Evolutionary conservation across 2,888 invertebrate genomes (phyloP), one percentile per base, ranked within the genome.

Genomic region (Hyposoter dolosus): DNA sequence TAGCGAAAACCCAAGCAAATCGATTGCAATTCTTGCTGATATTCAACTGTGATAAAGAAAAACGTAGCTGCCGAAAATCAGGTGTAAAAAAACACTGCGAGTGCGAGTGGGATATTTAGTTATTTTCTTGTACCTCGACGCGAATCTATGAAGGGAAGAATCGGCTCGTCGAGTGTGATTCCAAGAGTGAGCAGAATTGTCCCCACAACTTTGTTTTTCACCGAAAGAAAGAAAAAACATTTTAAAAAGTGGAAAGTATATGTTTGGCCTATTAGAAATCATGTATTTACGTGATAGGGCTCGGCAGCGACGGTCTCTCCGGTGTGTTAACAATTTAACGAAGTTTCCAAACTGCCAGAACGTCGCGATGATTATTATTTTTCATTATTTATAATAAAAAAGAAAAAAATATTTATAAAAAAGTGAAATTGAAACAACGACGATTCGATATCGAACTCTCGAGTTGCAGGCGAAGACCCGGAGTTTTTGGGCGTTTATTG

Each of bases 11-110:
- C n/a, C 68, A 35, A 81, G 74, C 32, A 35, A 66, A 23, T 74
- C 17, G 35, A 50, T 63, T 19, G 74, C 47, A 40, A 72, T 76
- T 80, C 74, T 80, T 72, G 80, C 83, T 83, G 53, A 83, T 35
- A 7, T 77, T 82, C 56, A 80, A 83, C 80, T 81, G 83, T 86
- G 85, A 86, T 83, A 83, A 83, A 81, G 9, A 60, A 60, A 60
- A 80, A 74, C 68, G 66, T 76, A 81, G 83, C 83, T 86, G 72
- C 83, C 47, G 68, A 81, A 81, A 80, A 83, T 81, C 83, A 78
- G 68, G 68, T 76, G 65, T 53, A 40, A 60, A 85, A 45, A 71
- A 78, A 78, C 43, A 79, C 65, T 9, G 28, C 75, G 63, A 32
- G 19, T 35, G 81, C 72, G 53, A 81, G 82, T 76, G 65, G n/a